Evolutionary conservation across 1,140 invertebrate species (phyloP).

Genomic region (Euura saliciscinereae): DNA sequence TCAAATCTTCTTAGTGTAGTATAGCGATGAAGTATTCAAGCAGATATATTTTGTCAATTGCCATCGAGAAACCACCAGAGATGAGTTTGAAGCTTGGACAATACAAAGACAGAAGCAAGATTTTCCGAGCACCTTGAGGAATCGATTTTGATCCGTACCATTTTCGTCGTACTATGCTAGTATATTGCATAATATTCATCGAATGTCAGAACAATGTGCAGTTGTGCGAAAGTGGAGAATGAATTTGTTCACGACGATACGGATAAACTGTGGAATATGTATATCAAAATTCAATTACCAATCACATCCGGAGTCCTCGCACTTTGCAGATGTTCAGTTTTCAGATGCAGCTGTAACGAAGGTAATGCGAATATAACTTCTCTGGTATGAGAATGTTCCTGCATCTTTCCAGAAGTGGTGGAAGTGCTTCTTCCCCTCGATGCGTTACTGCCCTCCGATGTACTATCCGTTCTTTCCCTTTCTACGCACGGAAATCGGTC

Average conservation of each 20-base stretch:
- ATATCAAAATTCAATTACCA: slow-evolving; percentile 56
- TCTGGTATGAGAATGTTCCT: slow-evolving; percentile 86
- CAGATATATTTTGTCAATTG: neutral
- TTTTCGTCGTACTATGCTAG: no score
- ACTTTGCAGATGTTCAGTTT: slow-evolving; percentile 89
- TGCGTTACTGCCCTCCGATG: slow-evolving; percentile 42
- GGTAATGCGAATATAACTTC: slow-evolving; percentile 97
- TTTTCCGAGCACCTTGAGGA: no score
- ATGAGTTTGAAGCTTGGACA: no score
- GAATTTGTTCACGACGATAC: no score
- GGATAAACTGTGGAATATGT: neutral
- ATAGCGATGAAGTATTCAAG: neutral
- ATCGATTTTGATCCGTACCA: no score
- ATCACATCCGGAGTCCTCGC: slow-evolving; percentile 72
- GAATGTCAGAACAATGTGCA: no score
- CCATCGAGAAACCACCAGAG: neutral
- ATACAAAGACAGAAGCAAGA: no score
- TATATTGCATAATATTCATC: no score
- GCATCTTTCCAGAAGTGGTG: slow-evolving; percentile 64
- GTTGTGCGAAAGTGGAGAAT: no score
- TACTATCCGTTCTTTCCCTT: slow-evolving; percentile 65
- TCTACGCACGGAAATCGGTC: slow-evolving; percentile 89
- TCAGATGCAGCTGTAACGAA: slow-evolving; percentile 88
- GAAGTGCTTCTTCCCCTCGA: slow-evolving; percentile 55
- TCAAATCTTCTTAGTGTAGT: no score